Evolutionary conservation across 2,113 vertebrate genomes (phyloP).

Genomic region (Hippocampus abdominalis): DNA sequence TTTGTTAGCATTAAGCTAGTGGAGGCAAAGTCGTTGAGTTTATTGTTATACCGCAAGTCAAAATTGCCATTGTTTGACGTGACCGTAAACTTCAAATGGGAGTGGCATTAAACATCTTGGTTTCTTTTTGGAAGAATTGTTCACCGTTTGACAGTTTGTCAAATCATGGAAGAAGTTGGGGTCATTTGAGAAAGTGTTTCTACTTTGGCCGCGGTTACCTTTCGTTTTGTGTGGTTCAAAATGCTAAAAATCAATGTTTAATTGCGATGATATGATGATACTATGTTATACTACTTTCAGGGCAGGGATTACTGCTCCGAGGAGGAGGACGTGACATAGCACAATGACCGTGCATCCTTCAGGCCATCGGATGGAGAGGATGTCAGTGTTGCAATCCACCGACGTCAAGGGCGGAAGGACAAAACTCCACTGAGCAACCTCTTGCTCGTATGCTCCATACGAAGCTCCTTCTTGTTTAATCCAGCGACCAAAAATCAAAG

Average conservation of each 20-base stretch:
- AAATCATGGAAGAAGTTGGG: too few relatives aligned
- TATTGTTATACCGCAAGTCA: too few relatives aligned
- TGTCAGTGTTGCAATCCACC: not conserved
- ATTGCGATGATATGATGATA: not conserved
- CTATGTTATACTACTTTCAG: slow-evolving; percentile 55
- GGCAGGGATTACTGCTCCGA: slow-evolving; percentile 96
- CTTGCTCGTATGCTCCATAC: slow-evolving; percentile 18
- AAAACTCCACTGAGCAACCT: slow-evolving; percentile 44
- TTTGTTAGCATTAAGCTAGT: too few relatives aligned
- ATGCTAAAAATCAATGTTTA: not conserved
- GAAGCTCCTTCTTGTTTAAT: slow-evolving; percentile 8
- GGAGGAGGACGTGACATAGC: slow-evolving; percentile 91
- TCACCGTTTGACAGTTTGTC: too few relatives aligned
- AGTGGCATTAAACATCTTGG: too few relatives aligned
- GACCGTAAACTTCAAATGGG: too few relatives aligned
- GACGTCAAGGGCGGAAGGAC: slow-evolving; percentile 37
- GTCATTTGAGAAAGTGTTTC: too few relatives aligned
- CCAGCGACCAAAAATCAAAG: slow-evolving; percentile 14
- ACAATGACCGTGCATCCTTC: slow-evolving; percentile 3
- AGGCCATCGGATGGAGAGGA: slow-evolving; percentile 9
- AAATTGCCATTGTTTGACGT: too few relatives aligned
- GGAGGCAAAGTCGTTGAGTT: too few relatives aligned
- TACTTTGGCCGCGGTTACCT: too few relatives aligned
- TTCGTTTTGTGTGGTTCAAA: too few relatives aligned
- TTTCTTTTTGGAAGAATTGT: too few relatives aligned